Percentiles rank a stretch among this genome's conserved stretches.
Conservation (phyloP, 1,140 invertebrate genomes). For the Leptinotarsa defecta region DNA sequence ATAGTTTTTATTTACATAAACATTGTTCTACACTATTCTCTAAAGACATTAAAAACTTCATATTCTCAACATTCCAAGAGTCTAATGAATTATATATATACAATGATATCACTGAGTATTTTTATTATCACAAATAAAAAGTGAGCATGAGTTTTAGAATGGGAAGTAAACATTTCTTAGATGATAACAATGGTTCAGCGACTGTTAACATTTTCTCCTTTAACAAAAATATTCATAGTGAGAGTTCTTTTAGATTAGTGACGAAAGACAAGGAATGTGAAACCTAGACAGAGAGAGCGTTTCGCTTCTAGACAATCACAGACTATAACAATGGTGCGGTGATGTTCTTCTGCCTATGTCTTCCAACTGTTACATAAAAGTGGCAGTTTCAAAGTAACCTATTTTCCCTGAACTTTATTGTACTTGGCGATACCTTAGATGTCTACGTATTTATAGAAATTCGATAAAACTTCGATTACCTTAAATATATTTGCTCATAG, state of each 20-base stretch:
- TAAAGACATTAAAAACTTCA: background rate
- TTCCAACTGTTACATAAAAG: background rate
- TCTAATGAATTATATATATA: background rate
- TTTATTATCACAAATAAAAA: background rate
- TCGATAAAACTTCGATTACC: background rate
- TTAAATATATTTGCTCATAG: background rate
- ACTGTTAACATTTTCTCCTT: too few relatives aligned
- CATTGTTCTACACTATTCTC: background rate
- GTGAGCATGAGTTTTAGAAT: too few relatives aligned
- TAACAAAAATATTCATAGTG: too few relatives aligned
- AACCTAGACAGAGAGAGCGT: constrained; percentile 44
- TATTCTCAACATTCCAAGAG: background rate
- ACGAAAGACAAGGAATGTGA: constrained; percentile 27
- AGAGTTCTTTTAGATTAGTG: too few relatives aligned
- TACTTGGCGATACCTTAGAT: constrained; percentile 24
- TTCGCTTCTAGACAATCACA: constrained; percentile 42
- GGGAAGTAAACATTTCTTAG: too few relatives aligned
- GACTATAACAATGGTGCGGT: constrained; percentile 40
- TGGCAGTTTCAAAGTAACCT: constrained; percentile 23
- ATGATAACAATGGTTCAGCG: too few relatives aligned
- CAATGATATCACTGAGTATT: constrained; percentile 6
- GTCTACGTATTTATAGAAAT: background rate
- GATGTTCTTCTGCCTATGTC: constrained; percentile 25
- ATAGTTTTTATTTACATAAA: background rate
- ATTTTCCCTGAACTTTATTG: constrained; percentile 36